Percentiles rank a stretch among this genome's conserved stretches.
Conservation (phyloP, 2,797 vertebrate species). For the Squalus acanthias region DNA sequence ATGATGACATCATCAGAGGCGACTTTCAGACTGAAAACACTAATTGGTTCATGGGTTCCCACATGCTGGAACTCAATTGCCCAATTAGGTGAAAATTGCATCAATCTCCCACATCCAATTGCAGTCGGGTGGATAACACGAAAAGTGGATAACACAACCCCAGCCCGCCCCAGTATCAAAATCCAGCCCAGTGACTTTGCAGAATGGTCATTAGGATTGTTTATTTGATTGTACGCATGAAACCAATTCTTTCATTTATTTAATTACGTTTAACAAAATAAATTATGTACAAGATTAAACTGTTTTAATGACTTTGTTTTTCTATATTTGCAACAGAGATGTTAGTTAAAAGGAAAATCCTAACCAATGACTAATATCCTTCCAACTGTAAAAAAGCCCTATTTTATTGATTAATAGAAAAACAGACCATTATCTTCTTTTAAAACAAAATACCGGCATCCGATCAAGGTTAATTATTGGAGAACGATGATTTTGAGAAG, state of each 20-base stretch:
- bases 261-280: background rate
- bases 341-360: background rate
- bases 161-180: too few species aligned
- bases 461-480: background rate
- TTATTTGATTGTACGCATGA: background rate
- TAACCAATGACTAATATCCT: too few species aligned
- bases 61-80: too few species aligned
- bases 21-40: too few species aligned
- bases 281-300: background rate
- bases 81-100: too few species aligned
- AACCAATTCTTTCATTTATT: background rate
- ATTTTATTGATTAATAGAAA: background rate
- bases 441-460: background rate
- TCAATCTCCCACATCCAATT: too few species aligned
- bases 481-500: background rate
- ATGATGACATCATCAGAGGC: too few species aligned
- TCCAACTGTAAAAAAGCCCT: too few species aligned
- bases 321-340: background rate
- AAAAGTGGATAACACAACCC: too few species aligned
- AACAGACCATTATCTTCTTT: background rate
- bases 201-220: background rate
- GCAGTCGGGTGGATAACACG: too few species aligned
- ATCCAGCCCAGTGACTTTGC: background rate
- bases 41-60: too few species aligned
- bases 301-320: background rate